Evolutionary conservation across 1,140 invertebrate genomes (phyloP), one percentile per base, ranked within the genome.

Genomic region (Drosophila melanogaster): DNA sequence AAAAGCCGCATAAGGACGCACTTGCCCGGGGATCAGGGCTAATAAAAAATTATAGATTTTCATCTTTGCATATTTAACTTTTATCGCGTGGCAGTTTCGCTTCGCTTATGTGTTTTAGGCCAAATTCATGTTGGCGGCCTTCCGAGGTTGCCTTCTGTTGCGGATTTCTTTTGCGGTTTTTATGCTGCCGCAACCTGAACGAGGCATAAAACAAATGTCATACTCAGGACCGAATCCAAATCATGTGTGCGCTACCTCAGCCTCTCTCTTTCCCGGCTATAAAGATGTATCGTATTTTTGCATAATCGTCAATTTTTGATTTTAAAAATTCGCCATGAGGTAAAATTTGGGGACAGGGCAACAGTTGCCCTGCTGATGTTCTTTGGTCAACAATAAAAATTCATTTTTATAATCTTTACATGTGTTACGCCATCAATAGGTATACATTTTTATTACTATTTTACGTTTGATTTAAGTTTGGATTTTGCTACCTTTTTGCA

Each of bases 41-140:
- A 81, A 87, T 87, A 87, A 87, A 87, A 87, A 89, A 87, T 87
- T 87, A 87, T 87, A 87, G 84, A 89, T 84, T 89, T 87, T 71
- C 83, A 86, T 89, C 67, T 84, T 89, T 87, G 84, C 84, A 87
- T 87, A 89, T 87, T 87, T 87, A 87, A 87, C 76, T 87, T 87
- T 87, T 89, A 89, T 83, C 76, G 81, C 65, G 44, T 49, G 58
- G 66, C 66, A 15, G 64, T 70, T 70, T 65, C 54, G 65, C 50
- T 67, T 30, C 12, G 47, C 75, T 75, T 84, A 83, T 87, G 84
- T 86, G 83, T 72, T 71, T 43, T 65, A 61, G 55, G 57, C 71
- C 46, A 60, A 50, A 73, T 77, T 58, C 12, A 60, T 11, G 61
- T 46, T 65, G 26, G 10, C 6, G 26, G 10, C 6, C 8, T 50